Base-by-base conservation (phyloP, 2,888 invertebrate species). In the Sarcophaga rosellei region DNA sequence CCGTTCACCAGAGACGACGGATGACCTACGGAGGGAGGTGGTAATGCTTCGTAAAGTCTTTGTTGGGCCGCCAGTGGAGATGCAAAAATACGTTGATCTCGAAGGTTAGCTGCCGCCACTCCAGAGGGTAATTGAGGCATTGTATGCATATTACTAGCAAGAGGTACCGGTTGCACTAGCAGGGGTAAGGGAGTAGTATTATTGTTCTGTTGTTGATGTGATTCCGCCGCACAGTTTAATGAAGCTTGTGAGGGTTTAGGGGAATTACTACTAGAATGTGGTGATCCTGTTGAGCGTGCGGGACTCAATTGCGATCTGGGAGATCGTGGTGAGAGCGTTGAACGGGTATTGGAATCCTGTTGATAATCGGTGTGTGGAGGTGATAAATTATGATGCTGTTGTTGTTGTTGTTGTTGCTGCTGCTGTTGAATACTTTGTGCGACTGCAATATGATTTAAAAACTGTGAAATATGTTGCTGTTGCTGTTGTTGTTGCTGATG, bases 381-480 rank as follows among this genome's bases (percentile, higher is more conserved):
- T 25, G 84, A 89, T n/a, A 69, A 81, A 75, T 69, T 87, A 53
- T 62, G 88, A 59, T 88, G 88, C 25, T 88, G 89, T 80, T 85
- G 89, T 78, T 88, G 89, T 79, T 89, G 85, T 35, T 85, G 89
- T 63, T 87, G 88, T 15, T 89, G 89, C 81, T 88, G 89, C 47
- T 88, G 85, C 62, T 85, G 89, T 53, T 88, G 88, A 75, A 90
- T 90, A n/a, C 90, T 89, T 85, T 90, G 89, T 68, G 90, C 90
- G 78, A 89, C 91, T 65, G 91, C 91, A 77, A 92, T 91, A 84
- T 92, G 92, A 88, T 91, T 91, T 12, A 93, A 89, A 88, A 93
- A 91, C 72, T 92, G 92, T 77, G 92, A 91, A 81, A 92, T 89
- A 85, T 92, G 92, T 35, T 91, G 91, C 84, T 92, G 90, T 86